Evolutionary conservation across 2,888 invertebrate species (phyloP).

Genomic region (Amphimallon solstitiale): DNA sequence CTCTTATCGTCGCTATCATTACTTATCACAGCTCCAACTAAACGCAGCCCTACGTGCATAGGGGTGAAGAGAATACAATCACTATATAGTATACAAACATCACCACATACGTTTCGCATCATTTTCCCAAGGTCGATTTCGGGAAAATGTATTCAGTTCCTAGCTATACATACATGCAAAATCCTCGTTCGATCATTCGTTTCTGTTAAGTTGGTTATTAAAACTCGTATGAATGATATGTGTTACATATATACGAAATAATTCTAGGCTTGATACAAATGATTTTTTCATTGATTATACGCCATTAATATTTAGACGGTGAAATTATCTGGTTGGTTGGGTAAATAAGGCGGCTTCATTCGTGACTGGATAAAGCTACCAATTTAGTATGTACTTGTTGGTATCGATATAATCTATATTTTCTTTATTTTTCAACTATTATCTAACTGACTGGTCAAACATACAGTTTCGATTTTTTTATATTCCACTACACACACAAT

Average conservation of each 20-base stretch:
- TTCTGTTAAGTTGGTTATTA: too few relatives aligned
- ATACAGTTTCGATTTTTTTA: not conserved
- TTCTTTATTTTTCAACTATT: not conserved
- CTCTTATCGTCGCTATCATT: too few relatives aligned
- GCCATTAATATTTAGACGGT: conserved; percentile 14
- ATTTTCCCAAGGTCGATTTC: too few relatives aligned
- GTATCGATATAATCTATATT: not conserved
- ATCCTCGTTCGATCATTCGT: too few relatives aligned
- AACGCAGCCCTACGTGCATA: too few relatives aligned
- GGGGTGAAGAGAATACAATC: too few relatives aligned
- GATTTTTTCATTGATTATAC: not conserved
- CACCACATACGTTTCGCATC: too few relatives aligned
- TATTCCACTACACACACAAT: not conserved
- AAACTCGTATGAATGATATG: too few relatives aligned
- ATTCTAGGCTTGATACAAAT: not conserved
- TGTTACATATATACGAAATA: not conserved
- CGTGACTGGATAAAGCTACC: not conserved
- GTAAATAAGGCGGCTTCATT: conserved; percentile 12
- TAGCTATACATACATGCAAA: too few relatives aligned
- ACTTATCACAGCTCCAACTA: too few relatives aligned
- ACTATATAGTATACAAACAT: too few relatives aligned
- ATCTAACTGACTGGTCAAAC: not conserved
- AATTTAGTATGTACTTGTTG: conserved; percentile 5
- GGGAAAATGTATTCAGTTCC: too few relatives aligned
- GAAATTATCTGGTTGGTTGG: conserved; percentile 17